Conservation (phyloP, 2,797 vertebrate genomes). For the Dipus sagitta region DNA sequence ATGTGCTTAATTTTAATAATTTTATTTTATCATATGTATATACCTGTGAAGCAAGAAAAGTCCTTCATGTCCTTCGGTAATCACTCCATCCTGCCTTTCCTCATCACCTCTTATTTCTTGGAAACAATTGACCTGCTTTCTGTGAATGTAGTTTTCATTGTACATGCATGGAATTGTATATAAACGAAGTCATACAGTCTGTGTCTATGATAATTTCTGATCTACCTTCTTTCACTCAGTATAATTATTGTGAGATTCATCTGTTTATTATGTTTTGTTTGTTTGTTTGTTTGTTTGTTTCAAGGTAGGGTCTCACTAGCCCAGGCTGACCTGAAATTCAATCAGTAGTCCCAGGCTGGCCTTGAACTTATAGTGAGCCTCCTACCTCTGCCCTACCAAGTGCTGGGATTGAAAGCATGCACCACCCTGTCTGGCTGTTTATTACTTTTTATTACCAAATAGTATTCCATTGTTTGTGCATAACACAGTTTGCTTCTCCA, state of each 20-base stretch:
- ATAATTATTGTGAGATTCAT: slow-evolving; percentile 37
- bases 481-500: background rate
- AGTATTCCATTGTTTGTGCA: background rate
- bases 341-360: too few relatives aligned
- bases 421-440: background rate
- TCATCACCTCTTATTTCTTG: background rate
- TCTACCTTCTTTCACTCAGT: background rate
- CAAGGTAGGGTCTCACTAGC: too few relatives aligned
- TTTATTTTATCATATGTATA: background rate
- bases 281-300: background rate
- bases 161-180: background rate
- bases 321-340: too few relatives aligned
- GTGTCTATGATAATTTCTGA: background rate
- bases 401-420: too few relatives aligned
- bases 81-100: background rate
- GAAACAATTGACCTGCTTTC: background rate
- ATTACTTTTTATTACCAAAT: slow-evolving; percentile 16
- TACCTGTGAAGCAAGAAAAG: background rate
- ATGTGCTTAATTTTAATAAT: background rate
- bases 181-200: slow-evolving; percentile 11
- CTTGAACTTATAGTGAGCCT: too few relatives aligned
- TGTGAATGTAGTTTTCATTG: background rate
- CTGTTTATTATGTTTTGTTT: background rate
- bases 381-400: too few relatives aligned
- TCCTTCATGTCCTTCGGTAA: background rate